Percentiles rank a stretch among this genome's conserved stretches.
Evolutionary conservation across 2,888 invertebrate genomes (phyloP).

Genomic region (Melieria omissa): DNA sequence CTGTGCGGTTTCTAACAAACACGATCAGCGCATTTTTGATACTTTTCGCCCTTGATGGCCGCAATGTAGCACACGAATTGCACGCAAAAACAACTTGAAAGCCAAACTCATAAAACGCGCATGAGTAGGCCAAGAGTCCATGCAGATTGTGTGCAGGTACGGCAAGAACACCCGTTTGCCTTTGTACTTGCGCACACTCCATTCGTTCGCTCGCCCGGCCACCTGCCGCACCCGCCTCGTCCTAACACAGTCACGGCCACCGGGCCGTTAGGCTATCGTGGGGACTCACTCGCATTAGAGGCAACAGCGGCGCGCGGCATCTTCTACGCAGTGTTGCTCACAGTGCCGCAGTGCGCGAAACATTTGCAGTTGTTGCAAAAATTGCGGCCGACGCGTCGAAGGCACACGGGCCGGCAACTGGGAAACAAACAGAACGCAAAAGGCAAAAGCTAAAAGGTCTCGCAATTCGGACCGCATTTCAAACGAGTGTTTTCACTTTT

Average conservation of each 20-base stretch:
- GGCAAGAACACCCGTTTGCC: not conserved
- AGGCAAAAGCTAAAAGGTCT: not conserved
- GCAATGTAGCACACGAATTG: not conserved
- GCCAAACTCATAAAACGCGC: not conserved
- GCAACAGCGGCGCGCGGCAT: too few relatives aligned
- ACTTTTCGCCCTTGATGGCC: not conserved
- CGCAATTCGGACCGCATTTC: constrained; percentile 2
- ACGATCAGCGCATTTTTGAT: not conserved
- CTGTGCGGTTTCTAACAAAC: not conserved
- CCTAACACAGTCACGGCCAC: too few relatives aligned
- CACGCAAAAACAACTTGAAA: not conserved
- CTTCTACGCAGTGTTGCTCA: not conserved
- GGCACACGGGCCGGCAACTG: not conserved
- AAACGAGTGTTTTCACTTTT: constrained; percentile 8
- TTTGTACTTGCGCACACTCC: not conserved
- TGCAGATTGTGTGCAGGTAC: not conserved
- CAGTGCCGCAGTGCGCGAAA: not conserved
- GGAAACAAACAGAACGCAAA: not conserved
- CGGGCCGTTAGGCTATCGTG: too few relatives aligned
- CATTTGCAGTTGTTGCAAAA: not conserved
- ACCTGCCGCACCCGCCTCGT: not conserved
- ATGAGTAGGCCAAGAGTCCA: not conserved
- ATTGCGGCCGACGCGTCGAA: not conserved
- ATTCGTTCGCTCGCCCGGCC: not conserved
- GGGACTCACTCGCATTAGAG: too few relatives aligned